Evolutionary conservation across 2,113 vertebrate genomes (phyloP).

Genomic region (Falco punctatus): DNA sequence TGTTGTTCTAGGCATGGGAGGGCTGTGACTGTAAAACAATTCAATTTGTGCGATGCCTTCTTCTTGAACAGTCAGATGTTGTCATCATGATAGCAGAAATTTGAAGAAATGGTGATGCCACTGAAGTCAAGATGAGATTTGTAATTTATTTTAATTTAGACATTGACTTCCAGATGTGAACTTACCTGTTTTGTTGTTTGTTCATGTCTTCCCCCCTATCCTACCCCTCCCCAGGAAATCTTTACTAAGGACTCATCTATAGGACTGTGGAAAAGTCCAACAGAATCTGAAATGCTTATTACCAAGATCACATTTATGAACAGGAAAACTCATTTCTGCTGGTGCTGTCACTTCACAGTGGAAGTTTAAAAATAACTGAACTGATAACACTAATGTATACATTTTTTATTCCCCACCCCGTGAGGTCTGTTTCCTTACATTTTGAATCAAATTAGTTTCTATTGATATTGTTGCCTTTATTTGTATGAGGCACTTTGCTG

Average conservation of each 20-base stretch:
- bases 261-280: background rate
- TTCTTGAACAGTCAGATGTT: background rate
- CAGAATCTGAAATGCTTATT: background rate
- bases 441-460: constrained; percentile 50
- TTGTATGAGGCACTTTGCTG: constrained; percentile 39
- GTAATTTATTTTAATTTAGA: background rate
- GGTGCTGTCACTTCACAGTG: background rate
- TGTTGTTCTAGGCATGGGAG: background rate
- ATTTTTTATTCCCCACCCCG: background rate
- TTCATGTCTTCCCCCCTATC: background rate
- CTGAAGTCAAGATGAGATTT: background rate
- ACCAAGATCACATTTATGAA: background rate
- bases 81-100: background rate
- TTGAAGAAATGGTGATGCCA: background rate
- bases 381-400: constrained; percentile 18
- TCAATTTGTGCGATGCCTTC: background rate
- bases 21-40: background rate
- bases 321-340: constrained; percentile 25
- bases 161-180: background rate
- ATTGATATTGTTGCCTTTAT: constrained; percentile 53
- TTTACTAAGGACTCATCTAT: background rate
- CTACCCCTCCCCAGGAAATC: background rate
- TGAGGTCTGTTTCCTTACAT: constrained; percentile 39
- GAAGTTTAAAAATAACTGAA: constrained; percentile 42
- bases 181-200: background rate